phyloP scores from a whole-genome alignment of 92 coral and sea anemone species.

The Zoanthus sansibaricus region DNA sequence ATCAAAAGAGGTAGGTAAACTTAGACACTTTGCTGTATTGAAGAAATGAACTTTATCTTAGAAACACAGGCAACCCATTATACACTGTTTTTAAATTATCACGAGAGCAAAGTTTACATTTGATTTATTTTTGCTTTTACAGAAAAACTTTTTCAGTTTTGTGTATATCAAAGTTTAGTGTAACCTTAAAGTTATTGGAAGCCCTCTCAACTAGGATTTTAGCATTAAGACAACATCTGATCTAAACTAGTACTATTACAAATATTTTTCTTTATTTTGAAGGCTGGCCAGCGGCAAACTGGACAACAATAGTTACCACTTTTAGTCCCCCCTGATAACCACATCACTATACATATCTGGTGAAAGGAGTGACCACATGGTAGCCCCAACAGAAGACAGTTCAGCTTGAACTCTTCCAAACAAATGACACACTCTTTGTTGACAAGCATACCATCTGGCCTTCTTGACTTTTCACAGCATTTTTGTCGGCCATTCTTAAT shows the following conservation, averaged over 20 bases:
- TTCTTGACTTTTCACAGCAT: slow-evolving; percentile 62
- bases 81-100: too few species aligned
- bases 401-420: slow-evolving; percentile 81
- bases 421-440: slow-evolving; percentile 91
- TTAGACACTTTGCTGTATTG: too few species aligned
- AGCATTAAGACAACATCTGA: slow-evolving; percentile 1
- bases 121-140: too few species aligned
- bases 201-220: neutral
- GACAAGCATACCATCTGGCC: slow-evolving; percentile 78
- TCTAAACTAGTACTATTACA: slow-evolving; percentile 10
- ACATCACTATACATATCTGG: slow-evolving; percentile 85
- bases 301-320: slow-evolving; percentile 89
- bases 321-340: slow-evolving; percentile 86
- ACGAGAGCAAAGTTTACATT: too few species aligned
- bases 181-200: neutral
- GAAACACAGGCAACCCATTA: too few species aligned
- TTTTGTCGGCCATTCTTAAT: slow-evolving; percentile 2
- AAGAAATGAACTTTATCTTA: too few species aligned
- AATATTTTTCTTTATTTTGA: slow-evolving; percentile 66
- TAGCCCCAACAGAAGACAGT: slow-evolving; percentile 79
- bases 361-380: slow-evolving; percentile 97
- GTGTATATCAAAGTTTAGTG: too few species aligned
- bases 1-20: too few species aligned
- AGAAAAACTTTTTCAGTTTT: too few species aligned
- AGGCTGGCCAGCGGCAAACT: slow-evolving; percentile 98